Evolutionary conservation across 1,140 invertebrate species (phyloP).

Genomic region (Epicauta chinensis): DNA sequence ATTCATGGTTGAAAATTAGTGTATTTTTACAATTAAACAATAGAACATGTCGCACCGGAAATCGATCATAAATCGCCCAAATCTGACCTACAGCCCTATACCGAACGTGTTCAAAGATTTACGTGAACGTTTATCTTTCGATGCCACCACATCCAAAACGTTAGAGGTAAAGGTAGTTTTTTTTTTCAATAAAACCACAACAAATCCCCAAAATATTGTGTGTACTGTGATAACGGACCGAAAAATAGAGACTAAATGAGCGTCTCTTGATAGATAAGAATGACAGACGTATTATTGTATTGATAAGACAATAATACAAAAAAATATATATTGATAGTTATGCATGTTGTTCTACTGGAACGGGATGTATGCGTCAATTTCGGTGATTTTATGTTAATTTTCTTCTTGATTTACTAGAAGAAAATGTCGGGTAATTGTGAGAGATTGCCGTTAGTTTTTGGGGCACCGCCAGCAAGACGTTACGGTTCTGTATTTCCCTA

Average conservation of each 20-base stretch:
- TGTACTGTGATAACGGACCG: no score
- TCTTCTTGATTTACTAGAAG: no score
- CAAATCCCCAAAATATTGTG: no score
- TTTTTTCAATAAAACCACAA: no score
- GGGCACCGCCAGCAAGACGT: conserved; percentile 29
- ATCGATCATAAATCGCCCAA: no score
- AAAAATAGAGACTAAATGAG: background rate
- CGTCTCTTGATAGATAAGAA: background rate
- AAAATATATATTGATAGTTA: conserved; percentile 3
- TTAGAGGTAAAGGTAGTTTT: conserved; percentile 14
- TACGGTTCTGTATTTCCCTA: conserved; percentile 40
- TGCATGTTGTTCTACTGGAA: conserved; percentile 3
- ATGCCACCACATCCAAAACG: background rate
- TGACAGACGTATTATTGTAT: background rate
- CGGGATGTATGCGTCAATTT: background rate
- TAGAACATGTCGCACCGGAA: no score
- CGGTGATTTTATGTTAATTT: no score
- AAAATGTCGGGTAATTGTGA: conserved; percentile 12
- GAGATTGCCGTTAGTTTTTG: conserved; percentile 29
- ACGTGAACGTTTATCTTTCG: conserved; percentile 3
- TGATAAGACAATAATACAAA: background rate
- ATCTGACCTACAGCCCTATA: conserved; percentile 9
- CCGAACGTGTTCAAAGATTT: conserved; percentile 8
- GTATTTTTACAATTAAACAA: no score
- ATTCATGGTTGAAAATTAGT: no score